Evolutionary conservation across 2,113 vertebrate species (phyloP), one percentile per base, ranked within the genome.

Genomic region (Plectropomus leopardus): DNA sequence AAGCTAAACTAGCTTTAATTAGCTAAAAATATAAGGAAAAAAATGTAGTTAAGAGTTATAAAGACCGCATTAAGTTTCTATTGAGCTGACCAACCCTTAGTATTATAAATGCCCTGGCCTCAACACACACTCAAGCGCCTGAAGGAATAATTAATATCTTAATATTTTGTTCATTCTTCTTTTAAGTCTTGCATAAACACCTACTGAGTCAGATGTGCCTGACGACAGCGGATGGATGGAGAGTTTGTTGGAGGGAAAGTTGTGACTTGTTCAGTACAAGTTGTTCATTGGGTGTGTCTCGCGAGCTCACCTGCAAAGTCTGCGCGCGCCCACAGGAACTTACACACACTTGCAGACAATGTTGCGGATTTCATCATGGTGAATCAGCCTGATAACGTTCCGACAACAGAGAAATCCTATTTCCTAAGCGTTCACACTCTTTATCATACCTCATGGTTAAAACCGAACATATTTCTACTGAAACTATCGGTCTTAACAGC

Each of bases 241-340:
- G n/a, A n/a, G n/a, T n/a, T 7, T 1, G n/a, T 5, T 8, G 45
- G 51, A 40, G 59, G 30, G n/a, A 23, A 34, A 47, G 80, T 40
- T 72, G 26, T 8, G 54, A 70, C 73, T 57, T 69, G 80, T 48
- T 76, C 23, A 6, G 86, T 5, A 82, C 83, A 61, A 3, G 17
- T 0, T 78, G 73, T 26, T 13, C 40, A 2, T 0, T 47, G 59
- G 83, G 80, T 32, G 73, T 58, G 83, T 60, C 82, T 59, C 67
- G 9, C 0, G 13, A 2, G 32, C 45, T 71, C 44, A 23, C 10
- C 36, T 30, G 28, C 17, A 7, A 7, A n/a, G n/a, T n/a, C n/a
- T 17, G 28, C 19, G 21, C 24, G 8, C 58, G 47, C 26, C 8
- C 71, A 11, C 80, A 44, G 15, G 13, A 44, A 4, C 7, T n/a